Conservation (phyloP, 2,113 vertebrate genomes). For the Capreolus pygargus region DNA sequence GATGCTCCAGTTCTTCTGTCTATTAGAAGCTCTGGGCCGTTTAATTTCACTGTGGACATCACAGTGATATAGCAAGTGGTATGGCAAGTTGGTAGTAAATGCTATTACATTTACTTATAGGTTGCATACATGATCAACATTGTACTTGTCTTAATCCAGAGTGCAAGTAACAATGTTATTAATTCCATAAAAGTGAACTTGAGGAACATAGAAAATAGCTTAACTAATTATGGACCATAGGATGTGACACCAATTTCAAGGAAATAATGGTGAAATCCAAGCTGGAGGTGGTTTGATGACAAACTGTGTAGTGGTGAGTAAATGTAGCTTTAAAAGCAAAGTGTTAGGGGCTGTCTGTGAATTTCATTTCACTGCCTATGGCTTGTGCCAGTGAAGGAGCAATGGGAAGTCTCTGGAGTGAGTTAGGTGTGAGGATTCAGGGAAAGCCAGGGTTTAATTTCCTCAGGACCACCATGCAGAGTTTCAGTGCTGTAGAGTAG, state of each 20-base stretch:
- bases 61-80: background rate
- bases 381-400: background rate
- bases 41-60: background rate
- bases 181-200: background rate
- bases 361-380: background rate
- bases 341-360: background rate
- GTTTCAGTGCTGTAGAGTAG: background rate
- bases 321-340: background rate
- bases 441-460: background rate
- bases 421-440: background rate
- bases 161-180: background rate
- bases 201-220: background rate
- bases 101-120: background rate
- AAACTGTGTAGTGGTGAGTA: background rate
- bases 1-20: background rate
- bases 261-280: background rate
- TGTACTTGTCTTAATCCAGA: background rate
- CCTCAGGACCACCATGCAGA: background rate
- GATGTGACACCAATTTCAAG: background rate
- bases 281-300: background rate
- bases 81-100: background rate
- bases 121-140: background rate
- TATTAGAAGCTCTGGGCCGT: background rate
- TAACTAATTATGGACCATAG: background rate
- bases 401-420: background rate